Conservation (phyloP, 2,888 invertebrate species). For the Trichopoda pennipes region DNA sequence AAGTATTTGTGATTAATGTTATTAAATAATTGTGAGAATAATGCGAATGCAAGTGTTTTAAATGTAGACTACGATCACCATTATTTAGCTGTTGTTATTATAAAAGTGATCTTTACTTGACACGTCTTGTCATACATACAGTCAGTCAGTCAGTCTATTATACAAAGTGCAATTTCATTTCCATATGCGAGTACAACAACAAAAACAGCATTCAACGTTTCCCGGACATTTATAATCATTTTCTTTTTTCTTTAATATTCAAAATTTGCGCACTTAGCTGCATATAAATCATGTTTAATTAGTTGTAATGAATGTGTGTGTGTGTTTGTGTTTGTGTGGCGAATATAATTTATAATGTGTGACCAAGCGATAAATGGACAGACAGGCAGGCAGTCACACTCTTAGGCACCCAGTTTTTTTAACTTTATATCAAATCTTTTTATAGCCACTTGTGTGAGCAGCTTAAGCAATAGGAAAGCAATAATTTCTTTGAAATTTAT, state of each 20-base stretch:
- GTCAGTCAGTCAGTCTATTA: conserved; percentile 41
- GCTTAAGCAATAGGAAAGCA: background rate
- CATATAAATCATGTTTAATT: conserved; percentile 68
- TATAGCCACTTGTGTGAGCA: too few relatives aligned
- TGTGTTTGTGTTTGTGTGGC: background rate
- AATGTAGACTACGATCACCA: background rate
- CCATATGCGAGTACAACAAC: conserved; percentile 30
- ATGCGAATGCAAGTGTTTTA: background rate
- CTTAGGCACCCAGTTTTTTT: background rate
- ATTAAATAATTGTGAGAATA: conserved; percentile 1
- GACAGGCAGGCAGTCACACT: too few relatives aligned
- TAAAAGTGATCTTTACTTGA: conserved; percentile 58
- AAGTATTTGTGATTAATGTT: conserved; percentile 7
- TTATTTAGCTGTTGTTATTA: conserved; percentile 26
- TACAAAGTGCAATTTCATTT: conserved; percentile 61
- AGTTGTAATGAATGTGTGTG: conserved; percentile 42
- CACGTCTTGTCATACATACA: conserved; percentile 53
- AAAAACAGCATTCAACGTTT: conserved; percentile 33
- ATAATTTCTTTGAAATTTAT: conserved; percentile 2
- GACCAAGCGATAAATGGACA: background rate
- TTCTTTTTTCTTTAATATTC: conserved; percentile 10
- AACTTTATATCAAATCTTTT: conserved; percentile 31
- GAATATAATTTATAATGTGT: background rate
- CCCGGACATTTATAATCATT: conserved; percentile 46
- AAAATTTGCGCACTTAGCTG: conserved; percentile 60